These are phyloP conservation scores for Euleptes europaea DNA, from an alignment of 2,113 vertebrate genomes.

Conservation along the genomic window DNA sequence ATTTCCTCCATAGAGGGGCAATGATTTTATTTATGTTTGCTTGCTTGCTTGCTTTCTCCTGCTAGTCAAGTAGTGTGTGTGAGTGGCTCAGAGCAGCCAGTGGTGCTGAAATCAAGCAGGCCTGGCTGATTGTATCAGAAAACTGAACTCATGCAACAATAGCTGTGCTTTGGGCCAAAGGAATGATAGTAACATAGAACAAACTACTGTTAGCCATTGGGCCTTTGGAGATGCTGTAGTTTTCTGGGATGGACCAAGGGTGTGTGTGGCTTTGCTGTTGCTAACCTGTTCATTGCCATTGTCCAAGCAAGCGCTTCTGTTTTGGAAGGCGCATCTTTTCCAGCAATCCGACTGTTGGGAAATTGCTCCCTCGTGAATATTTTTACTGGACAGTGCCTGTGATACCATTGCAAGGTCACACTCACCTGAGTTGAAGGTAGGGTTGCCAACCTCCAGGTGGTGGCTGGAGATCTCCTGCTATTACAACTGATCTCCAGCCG, in stretches of 20 bases:
- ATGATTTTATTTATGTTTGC: background rate
- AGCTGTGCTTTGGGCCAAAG: background rate
- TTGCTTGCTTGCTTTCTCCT: background rate
- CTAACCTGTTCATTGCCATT: background rate
- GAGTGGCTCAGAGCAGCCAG: background rate
- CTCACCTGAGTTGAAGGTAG: no score
- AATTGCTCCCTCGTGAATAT: background rate
- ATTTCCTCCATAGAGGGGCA: no score
- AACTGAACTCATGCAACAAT: background rate
- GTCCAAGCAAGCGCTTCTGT: background rate
- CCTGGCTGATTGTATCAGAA: background rate
- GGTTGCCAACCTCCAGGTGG: no score
- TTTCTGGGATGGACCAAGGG: background rate
- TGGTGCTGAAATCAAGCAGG: background rate
- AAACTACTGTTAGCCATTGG: background rate
- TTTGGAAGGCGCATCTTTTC: background rate
- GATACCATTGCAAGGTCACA: background rate
- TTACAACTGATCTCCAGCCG: no score
- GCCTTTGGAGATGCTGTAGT: background rate
- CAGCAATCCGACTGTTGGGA: background rate
- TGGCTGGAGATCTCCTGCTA: no score
- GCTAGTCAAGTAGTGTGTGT: background rate
- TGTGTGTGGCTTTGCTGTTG: background rate
- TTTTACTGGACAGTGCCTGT: background rate
- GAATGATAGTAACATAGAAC: background rate